Conservation (phyloP, 2,797 vertebrate species). For the Argya squamiceps region DNA sequence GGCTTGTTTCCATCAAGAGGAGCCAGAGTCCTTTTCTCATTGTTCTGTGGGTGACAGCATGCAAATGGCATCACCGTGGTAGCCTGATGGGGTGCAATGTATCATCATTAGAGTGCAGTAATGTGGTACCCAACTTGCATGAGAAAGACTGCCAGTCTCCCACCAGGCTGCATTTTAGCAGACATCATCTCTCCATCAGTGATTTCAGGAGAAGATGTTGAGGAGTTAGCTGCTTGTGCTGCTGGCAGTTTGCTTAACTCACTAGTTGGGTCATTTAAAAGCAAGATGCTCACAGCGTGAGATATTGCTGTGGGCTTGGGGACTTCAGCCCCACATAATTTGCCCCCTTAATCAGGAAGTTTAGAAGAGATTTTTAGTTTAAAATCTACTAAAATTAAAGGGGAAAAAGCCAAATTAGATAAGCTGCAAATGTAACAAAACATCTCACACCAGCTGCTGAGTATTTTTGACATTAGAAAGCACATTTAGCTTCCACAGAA, state of each 20-base stretch:
- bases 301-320: background rate
- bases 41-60: background rate
- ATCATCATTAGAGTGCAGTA: background rate
- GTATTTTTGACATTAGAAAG: background rate
- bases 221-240: background rate
- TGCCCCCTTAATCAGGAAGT: background rate
- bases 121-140: background rate
- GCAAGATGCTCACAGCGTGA: background rate
- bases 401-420: background rate
- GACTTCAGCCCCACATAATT: background rate
- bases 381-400: background rate
- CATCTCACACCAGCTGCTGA: background rate
- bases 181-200: background rate
- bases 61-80: background rate
- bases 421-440: background rate
- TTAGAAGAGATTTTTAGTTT: background rate
- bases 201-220: background rate
- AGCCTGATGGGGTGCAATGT: background rate
- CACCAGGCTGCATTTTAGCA: background rate
- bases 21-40: background rate
- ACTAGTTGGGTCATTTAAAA: background rate
- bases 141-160: background rate
- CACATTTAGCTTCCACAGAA: background rate
- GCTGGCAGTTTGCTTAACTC: background rate
- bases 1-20: background rate